phyloP scores from a whole-genome alignment of 1,140 invertebrate genomes.

The Sitophilus oryzae region DNA sequence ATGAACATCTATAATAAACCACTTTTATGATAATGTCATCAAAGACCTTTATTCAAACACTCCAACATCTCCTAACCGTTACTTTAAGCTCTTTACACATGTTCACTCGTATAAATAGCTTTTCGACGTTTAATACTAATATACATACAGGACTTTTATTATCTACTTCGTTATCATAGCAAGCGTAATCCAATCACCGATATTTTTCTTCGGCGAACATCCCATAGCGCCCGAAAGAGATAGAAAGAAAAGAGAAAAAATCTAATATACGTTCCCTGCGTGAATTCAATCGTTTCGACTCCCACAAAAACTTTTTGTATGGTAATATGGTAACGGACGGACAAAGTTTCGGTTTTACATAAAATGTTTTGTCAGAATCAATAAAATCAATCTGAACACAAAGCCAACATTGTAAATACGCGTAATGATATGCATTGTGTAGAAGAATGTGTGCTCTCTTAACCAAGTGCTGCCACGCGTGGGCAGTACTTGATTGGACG shows the following conservation, averaged over 20 bases:
- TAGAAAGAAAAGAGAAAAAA: background rate
- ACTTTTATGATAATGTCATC: no score
- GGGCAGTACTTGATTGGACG: constrained; percentile 19
- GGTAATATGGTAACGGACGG: constrained; percentile 16
- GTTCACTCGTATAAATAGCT: no score
- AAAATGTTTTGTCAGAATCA: constrained; percentile 26
- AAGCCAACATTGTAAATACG: constrained; percentile 21
- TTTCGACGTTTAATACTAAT: no score
- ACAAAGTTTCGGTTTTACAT: constrained; percentile 23
- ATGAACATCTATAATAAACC: no score
- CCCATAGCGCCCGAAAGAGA: background rate
- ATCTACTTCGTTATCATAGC: background rate
- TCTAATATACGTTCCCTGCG: background rate
- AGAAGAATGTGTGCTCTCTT: constrained; percentile 21
- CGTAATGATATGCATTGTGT: constrained; percentile 25
- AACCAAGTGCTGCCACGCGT: constrained; percentile 11
- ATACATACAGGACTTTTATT: background rate
- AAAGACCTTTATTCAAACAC: no score
- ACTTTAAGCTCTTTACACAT: no score
- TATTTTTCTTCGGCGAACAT: background rate
- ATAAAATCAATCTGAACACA: constrained; percentile 25
- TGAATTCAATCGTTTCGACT: constrained; percentile 9
- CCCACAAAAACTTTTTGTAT: constrained; percentile 18
- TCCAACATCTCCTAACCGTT: no score
- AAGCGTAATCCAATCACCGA: background rate